phyloP scores from a whole-genome alignment of 1,140 invertebrate species.

The Brachionus rubens region DNA sequence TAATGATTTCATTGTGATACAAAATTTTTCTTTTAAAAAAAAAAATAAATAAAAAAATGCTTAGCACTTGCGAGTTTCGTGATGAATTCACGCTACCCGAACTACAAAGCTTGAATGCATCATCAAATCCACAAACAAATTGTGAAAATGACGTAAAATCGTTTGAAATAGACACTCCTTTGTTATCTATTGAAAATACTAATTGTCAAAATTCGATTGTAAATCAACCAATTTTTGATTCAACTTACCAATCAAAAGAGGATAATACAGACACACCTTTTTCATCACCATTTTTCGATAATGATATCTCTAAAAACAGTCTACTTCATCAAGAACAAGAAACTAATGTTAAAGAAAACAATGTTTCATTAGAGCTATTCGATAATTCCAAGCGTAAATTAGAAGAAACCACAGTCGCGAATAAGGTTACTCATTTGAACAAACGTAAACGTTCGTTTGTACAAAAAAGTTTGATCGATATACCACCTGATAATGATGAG shows the following conservation, averaged over 20 bases:
- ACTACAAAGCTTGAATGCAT: no score
- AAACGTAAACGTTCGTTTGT: neutral
- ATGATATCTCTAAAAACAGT: no score
- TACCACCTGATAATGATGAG: neutral
- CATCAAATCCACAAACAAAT: neutral
- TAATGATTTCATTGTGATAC: neutral
- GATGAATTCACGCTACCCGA: constrained; percentile 7
- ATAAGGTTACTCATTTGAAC: constrained; percentile 10
- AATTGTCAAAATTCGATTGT: no score
- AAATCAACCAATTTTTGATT: no score
- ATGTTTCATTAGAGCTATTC: no score
- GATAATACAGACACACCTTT: no score
- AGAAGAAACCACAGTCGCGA: no score
- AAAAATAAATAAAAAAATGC: constrained; percentile 9
- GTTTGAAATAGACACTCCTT: neutral
- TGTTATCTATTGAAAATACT: neutral
- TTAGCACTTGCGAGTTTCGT: constrained; percentile 3
- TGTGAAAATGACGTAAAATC: neutral
- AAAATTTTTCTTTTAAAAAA: neutral
- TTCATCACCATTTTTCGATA: no score
- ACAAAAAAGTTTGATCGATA: neutral
- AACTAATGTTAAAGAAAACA: no score
- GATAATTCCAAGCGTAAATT: neutral
- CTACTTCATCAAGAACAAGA: no score
- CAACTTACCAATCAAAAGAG: no score